Conservation (phyloP, 2,888 invertebrate genomes). For the Tuta absoluta region DNA sequence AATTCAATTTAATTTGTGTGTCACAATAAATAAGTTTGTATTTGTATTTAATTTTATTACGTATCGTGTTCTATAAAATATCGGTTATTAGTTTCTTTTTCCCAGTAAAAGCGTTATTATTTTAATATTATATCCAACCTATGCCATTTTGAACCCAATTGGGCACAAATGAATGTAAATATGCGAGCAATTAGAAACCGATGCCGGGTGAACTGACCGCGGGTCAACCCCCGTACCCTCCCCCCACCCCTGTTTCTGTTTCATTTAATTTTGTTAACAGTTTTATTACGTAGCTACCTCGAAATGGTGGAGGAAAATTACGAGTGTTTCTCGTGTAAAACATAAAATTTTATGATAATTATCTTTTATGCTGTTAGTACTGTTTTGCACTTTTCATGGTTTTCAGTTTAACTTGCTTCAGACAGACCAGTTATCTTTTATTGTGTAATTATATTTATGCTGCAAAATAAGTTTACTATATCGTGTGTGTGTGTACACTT, state of each 20-base stretch:
- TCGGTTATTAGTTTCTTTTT: no score
- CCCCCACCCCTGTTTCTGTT: neutral
- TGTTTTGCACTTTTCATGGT: neutral
- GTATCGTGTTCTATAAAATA: no score
- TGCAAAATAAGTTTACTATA: no score
- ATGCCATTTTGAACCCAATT: neutral
- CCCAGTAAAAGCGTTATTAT: no score
- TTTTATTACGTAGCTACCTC: neutral
- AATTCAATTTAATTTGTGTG: no score
- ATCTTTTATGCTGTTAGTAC: conserved; percentile 5
- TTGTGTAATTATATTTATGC: no score
- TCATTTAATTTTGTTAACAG: conserved; percentile 6
- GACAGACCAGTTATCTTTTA: neutral
- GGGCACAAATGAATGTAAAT: neutral
- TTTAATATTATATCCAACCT: neutral
- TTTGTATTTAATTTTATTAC: no score
- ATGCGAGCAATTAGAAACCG: neutral
- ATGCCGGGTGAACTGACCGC: neutral
- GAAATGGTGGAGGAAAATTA: conserved; percentile 5
- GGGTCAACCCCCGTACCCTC: neutral
- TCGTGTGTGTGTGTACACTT: no score
- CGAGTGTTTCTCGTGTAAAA: conserved; percentile 4
- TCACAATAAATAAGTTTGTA: no score
- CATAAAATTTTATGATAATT: conserved; percentile 6
- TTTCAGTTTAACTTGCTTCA: neutral